Conservation (phyloP, 64 coral and sea anemone species). For the Acropora yongei region DNA sequence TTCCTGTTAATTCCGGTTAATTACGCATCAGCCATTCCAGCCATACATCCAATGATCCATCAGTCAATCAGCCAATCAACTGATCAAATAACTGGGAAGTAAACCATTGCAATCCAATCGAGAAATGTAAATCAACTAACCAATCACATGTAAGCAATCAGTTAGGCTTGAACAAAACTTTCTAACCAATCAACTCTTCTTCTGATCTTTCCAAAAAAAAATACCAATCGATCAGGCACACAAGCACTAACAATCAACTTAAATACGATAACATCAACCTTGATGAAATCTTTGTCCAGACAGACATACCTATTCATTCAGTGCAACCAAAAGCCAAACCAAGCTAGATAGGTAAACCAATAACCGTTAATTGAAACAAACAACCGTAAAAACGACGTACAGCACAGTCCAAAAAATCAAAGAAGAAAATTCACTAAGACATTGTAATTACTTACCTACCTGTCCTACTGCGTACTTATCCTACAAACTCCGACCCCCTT, state of each 20-base stretch:
- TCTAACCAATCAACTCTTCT: too few species aligned
- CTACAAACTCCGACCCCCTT: too few species aligned
- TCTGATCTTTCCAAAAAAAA: background rate
- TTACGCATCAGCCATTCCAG: background rate
- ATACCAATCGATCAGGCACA: background rate
- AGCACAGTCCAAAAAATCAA: background rate
- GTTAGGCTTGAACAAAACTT: too few species aligned
- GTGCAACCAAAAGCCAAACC: background rate
- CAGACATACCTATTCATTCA: too few species aligned
- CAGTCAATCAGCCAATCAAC: background rate
- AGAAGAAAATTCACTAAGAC: background rate
- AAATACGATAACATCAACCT: too few species aligned
- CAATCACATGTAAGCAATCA: background rate
- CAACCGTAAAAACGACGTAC: background rate
- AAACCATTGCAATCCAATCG: background rate
- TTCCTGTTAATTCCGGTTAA: too few species aligned
- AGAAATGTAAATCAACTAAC: background rate
- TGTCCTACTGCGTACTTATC: too few species aligned
- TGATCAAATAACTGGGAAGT: background rate
- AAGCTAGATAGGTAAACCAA: background rate
- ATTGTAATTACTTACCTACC: background rate
- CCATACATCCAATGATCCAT: background rate
- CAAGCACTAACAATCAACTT: background rate
- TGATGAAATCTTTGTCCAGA: too few species aligned
- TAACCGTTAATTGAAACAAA: background rate